Evolutionary conservation across 2,797 vertebrate genomes (phyloP).

Genomic region (Gambusia yucatana): DNA sequence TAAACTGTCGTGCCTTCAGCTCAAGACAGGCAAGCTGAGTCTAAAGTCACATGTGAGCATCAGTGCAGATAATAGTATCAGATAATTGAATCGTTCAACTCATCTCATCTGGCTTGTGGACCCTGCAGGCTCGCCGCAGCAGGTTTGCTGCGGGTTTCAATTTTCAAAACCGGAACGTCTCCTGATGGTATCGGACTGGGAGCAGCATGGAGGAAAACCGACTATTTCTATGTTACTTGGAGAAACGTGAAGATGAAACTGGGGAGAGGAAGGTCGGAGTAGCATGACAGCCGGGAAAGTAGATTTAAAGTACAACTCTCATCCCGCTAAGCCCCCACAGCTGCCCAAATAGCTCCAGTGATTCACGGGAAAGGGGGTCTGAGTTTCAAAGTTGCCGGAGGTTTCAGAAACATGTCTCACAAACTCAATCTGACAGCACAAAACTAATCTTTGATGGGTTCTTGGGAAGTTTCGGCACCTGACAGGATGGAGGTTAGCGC

Average conservation of each 20-base stretch:
- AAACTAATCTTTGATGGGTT: background rate
- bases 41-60: conserved; percentile 3
- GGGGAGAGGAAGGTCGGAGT: background rate
- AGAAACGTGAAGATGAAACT: background rate
- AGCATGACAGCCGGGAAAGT: background rate
- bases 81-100: conserved; percentile 55
- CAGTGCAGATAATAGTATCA: conserved; percentile 48
- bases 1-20: background rate
- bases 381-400: background rate
- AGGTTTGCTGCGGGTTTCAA: conserved; percentile 20
- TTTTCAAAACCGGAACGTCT: conserved; percentile 18
- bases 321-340: background rate
- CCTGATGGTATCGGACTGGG: conserved; percentile 26
- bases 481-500: conserved; percentile 1
- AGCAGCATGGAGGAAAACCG: background rate
- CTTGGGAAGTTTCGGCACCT: background rate
- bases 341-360: background rate
- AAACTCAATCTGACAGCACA: conserved; percentile 13
- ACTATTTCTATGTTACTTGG: conserved; percentile 5
- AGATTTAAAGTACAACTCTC: conserved; percentile 1
- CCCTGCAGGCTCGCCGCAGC: conserved; percentile 11
- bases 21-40: conserved; percentile 6
- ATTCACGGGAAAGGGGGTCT: background rate
- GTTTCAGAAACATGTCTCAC: background rate
- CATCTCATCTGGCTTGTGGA: conserved; percentile 3